Evolutionary conservation across 2,888 invertebrate genomes (phyloP), one percentile per base, ranked within the genome.

Genomic region (Mythimna loreyi): DNA sequence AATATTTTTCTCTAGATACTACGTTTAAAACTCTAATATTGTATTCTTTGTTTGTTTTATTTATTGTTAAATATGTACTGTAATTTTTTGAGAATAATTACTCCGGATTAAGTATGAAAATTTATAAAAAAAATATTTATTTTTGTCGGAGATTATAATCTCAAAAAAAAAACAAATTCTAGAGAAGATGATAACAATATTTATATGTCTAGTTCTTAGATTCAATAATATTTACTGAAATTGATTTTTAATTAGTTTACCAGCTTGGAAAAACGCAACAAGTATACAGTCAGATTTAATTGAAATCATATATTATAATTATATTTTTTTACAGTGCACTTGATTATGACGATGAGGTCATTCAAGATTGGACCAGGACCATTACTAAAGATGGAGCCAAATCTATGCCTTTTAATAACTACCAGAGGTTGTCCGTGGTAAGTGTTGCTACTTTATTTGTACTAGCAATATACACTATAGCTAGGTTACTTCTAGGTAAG

Each of bases 361-460:
- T 93, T n/a, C 89, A 90, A 65, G 80, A 82, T 1, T 72, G 78
- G 59, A 36, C 50, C 0, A 21, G 33, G 5, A 28, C 85, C 2
- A 76, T 80, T 2, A 60, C 85, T 3, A 88, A 87, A 50, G 89
- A 89, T 58, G 90, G 86, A 23, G 87, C 80, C 4, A 91, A 86
- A 61, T 80, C 85, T 45, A 85, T 96, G 67, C 92, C 93, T 5
- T 93, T 92, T 63, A 93, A 95, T 80, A 92, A 95, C 80, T 94
- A 94, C 67, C 94, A 94, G 55, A 78, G 87, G 0, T 74, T 90
- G 52, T 86, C 86, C 52, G 89, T 87, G 80, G 93, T 93, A 78
- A 75, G 91, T 87, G 19, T n/a, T n/a, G n/a, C n/a, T n/a, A n/a
- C n/a, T n/a, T n/a, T n/a, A n/a, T n/a, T n/a, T n/a, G n/a, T n/a